Percentiles rank a stretch among this genome's conserved stretches.
These are phyloP conservation scores for Aegotheles bennettii DNA, from an alignment of 2,113 vertebrate species.

Conservation along the genomic window DNA sequence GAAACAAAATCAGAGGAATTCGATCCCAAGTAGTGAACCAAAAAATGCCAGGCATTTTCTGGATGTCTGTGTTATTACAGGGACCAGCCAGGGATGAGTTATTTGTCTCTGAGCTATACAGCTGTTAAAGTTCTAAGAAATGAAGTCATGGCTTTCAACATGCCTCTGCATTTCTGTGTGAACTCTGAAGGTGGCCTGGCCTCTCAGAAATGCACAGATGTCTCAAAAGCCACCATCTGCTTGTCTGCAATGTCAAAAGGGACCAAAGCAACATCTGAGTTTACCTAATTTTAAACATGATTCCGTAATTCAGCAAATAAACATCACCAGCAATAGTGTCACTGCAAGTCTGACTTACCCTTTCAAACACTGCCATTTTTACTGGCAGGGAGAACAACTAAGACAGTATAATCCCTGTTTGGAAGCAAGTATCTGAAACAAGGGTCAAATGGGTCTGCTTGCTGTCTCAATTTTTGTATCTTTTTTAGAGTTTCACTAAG, in stretches of 20 bases:
- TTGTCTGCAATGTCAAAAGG: slow-evolving; percentile 15
- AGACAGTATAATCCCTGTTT: neutral
- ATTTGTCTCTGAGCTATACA: slow-evolving; percentile 46
- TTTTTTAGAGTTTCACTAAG: neutral
- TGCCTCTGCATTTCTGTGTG: neutral
- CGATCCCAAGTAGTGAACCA: neutral
- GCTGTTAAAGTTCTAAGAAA: slow-evolving; percentile 39
- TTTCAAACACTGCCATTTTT: neutral
- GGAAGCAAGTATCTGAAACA: neutral
- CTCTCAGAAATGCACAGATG: neutral
- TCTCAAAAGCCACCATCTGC: neutral
- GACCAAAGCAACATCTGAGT: neutral
- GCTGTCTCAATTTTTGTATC: neutral
- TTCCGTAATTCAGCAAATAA: neutral
- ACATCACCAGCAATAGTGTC: neutral
- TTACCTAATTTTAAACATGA: neutral
- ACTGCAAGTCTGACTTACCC: neutral
- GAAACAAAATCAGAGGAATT: slow-evolving; percentile 21
- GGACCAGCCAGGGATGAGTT: slow-evolving; percentile 35
- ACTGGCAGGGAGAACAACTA: neutral
- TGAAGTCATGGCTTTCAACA: slow-evolving; percentile 47
- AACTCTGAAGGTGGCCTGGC: neutral
- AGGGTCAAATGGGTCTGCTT: neutral
- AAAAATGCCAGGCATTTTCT: slow-evolving; percentile 53
- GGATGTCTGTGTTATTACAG: slow-evolving; percentile 52